phyloP scores from a whole-genome alignment of 2,888 invertebrate species.

The Noctuana brunneofusca region DNA sequence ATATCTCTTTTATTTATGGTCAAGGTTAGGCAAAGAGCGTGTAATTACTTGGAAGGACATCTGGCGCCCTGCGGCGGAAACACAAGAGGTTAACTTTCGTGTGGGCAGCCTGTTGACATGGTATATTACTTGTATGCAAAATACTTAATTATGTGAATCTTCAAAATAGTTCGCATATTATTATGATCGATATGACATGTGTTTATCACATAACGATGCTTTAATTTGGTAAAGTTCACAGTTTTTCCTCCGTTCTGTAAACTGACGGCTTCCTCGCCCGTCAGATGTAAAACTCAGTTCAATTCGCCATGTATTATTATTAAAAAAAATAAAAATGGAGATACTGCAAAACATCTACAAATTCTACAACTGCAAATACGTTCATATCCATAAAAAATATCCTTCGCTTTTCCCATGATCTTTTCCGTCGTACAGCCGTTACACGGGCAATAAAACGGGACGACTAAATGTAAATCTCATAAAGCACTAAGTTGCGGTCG shows the following conservation, averaged over 20 bases:
- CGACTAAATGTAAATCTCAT: conserved; percentile 72
- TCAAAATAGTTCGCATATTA: too few species aligned
- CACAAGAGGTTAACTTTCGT: conserved; percentile 23
- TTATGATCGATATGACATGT: too few species aligned
- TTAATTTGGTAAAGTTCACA: too few species aligned
- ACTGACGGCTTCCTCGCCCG: too few species aligned
- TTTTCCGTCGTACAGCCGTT: conserved; percentile 48
- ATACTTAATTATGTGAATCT: too few species aligned
- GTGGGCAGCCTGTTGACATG: conserved; percentile 6
- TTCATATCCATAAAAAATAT: conserved; percentile 48
- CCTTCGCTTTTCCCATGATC: conserved; percentile 42
- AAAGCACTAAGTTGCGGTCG: conserved; percentile 57
- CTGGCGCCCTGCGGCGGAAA: conserved; percentile 38
- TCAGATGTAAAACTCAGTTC: too few species aligned
- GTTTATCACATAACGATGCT: too few species aligned
- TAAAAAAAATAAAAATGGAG: neutral
- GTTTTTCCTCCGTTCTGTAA: too few species aligned
- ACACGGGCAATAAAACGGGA: conserved; percentile 69
- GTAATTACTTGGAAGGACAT: conserved; percentile 64
- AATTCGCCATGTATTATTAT: too few species aligned
- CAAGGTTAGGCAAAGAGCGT: conserved; percentile 54
- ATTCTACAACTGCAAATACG: neutral
- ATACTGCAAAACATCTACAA: neutral
- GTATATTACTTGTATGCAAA: neutral
- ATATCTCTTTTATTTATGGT: conserved; percentile 58